These are phyloP conservation scores for Chrysoperla carnea DNA, from an alignment of 1,140 invertebrate species.

Conservation along the genomic window DNA sequence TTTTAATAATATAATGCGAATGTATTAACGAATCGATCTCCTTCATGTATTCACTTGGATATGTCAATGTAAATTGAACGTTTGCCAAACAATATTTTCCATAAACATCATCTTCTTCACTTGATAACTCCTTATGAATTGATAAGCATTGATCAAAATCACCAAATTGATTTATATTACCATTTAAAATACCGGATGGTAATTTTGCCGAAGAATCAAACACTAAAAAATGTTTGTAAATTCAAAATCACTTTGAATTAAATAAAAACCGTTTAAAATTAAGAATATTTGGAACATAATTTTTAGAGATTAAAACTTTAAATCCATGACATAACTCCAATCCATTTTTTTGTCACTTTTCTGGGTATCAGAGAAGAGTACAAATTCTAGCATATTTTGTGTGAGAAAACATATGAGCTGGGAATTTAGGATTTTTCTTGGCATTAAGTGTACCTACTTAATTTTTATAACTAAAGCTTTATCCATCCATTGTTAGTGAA, in stretches of 20 bases:
- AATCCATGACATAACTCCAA: no score
- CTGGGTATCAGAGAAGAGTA: no score
- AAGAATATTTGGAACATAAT: no score
- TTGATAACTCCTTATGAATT: conserved; percentile 4
- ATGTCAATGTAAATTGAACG: conserved; percentile 29
- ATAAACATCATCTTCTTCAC: conserved; percentile 18
- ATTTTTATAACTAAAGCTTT: no score
- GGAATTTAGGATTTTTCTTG: no score
- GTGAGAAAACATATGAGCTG: no score
- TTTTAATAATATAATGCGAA: conserved; percentile 40
- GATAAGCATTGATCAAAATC: conserved; percentile 41
- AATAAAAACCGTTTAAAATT: neutral
- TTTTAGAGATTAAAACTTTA: neutral
- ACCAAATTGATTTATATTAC: conserved; percentile 43
- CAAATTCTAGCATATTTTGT: no score
- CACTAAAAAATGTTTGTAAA: conserved; percentile 32
- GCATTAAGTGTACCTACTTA: no score
- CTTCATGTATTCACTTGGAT: conserved; percentile 27
- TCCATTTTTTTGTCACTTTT: no score
- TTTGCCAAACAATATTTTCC: conserved; percentile 44
- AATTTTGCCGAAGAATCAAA: conserved; percentile 39
- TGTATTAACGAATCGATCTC: conserved; percentile 35
- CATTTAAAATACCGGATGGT: conserved; percentile 38
- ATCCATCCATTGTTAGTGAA: no score
- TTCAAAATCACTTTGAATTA: conserved; percentile 1